Conservation (phyloP, 2,888 invertebrate species). For the Disparrhopalites patrizii region DNA sequence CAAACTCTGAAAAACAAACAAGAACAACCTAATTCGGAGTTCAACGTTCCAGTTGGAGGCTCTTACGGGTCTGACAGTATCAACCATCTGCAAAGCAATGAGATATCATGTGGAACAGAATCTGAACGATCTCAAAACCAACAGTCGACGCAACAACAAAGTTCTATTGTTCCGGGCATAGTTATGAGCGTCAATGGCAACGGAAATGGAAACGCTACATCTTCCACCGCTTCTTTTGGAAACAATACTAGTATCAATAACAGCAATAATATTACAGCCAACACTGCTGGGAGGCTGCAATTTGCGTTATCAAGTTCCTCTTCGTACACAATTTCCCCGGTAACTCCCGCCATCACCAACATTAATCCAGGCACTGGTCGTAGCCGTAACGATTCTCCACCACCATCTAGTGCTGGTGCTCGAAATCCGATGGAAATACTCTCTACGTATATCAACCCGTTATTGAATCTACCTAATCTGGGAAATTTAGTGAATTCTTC, state of each 20-base stretch:
- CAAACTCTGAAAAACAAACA: conserved; percentile 63
- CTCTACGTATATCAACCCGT: conserved; percentile 24
- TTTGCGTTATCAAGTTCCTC: conserved; percentile 17
- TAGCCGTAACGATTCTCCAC: background rate
- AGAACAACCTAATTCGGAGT: conserved; percentile 45
- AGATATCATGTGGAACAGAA: conserved; percentile 37
- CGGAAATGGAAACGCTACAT: background rate
- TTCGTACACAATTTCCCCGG: conserved; percentile 41
- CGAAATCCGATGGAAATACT: conserved; percentile 29
- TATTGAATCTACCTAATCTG: conserved; percentile 19
- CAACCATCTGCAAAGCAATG: conserved; percentile 17
- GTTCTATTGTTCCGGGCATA: conserved; percentile 28
- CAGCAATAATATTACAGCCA: conserved; percentile 2
- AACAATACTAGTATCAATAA: conserved; percentile 2
- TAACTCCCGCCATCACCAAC: background rate
- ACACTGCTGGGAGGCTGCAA: conserved; percentile 23
- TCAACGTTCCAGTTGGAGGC: conserved; percentile 33
- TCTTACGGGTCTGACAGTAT: conserved; percentile 16
- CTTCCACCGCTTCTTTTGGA: background rate
- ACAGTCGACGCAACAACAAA: conserved; percentile 26
- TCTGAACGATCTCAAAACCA: conserved; percentile 29
- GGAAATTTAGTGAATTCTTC: background rate
- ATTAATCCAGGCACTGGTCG: background rate
- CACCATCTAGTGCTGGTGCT: background rate
- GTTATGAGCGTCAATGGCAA: conserved; percentile 27